Percentiles rank a stretch among this genome's conserved stretches.
Evolutionary conservation across 2,113 vertebrate species (phyloP).

Genomic region (Cheilinus undulatus): DNA sequence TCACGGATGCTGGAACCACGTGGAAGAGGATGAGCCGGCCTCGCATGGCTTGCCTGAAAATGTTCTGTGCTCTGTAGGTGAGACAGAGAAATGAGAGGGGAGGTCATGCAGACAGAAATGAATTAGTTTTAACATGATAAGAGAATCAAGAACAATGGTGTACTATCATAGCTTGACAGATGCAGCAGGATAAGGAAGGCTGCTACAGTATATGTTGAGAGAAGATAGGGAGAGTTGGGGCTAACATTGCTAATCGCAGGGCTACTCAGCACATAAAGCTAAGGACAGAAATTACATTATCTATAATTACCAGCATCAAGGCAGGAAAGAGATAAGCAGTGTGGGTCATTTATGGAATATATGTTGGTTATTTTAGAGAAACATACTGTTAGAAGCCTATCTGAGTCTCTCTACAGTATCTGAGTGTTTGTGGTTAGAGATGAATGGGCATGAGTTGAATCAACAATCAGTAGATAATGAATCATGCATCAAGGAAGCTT

Average conservation of each 20-base stretch:
- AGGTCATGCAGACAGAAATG: conserved; percentile 45
- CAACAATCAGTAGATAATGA: conserved; percentile 51
- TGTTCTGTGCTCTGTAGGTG: conserved; percentile 92
- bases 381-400: not conserved
- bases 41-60: conserved; percentile 96
- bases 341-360: conserved; percentile 23
- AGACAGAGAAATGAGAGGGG: conserved; percentile 1
- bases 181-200: conserved; percentile 36
- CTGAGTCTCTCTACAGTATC: conserved; percentile 3
- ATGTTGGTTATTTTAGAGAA: conserved; percentile 1
- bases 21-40: conserved; percentile 93
- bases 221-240: conserved; percentile 22
- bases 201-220: conserved; percentile 25
- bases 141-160: conserved; percentile 44
- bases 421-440: conserved; percentile 13
- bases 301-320: conserved; percentile 61
- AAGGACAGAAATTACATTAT: conserved; percentile 63
- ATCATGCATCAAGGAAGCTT: conserved; percentile 53
- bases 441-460: conserved; percentile 35
- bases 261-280: conserved; percentile 16
- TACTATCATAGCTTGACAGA: conserved; percentile 40
- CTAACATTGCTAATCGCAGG: conserved; percentile 30
- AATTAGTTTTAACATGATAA: conserved; percentile 61
- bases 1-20: conserved; percentile 90
- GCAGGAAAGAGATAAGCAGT: conserved; percentile 40